phyloP scores from a whole-genome alignment of 2,888 invertebrate species.

The Buathra laborator region DNA sequence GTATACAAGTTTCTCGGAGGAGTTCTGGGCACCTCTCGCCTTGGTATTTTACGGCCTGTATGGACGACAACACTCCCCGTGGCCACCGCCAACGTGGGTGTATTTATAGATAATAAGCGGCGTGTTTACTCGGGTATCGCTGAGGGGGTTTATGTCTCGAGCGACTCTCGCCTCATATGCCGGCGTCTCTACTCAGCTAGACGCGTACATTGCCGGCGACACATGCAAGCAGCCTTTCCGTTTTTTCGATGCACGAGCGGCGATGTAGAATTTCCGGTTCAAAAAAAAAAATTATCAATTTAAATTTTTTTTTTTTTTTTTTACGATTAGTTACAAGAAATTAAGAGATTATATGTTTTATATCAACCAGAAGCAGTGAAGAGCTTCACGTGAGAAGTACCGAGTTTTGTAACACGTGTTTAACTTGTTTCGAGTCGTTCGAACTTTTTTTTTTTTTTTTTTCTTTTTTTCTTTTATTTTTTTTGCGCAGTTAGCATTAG shows the following conservation, averaged over 20 bases:
- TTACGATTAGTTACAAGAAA: background rate
- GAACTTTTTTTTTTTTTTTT: background rate
- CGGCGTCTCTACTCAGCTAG: slow-evolving; percentile 11
- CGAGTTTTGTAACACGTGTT: background rate
- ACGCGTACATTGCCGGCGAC: slow-evolving; percentile 16
- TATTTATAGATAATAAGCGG: slow-evolving; percentile 75
- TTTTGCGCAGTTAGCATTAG: slow-evolving; percentile 66
- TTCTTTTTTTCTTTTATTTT: slow-evolving; percentile 41
- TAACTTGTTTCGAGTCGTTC: background rate
- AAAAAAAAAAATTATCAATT: background rate
- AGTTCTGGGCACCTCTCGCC: slow-evolving; percentile 16
- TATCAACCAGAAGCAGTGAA: background rate
- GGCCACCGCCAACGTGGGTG: slow-evolving; percentile 57
- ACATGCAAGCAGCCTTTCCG: slow-evolving; percentile 18
- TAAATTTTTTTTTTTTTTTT: background rate
- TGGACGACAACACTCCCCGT: slow-evolving; percentile 44
- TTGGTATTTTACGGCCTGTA: slow-evolving; percentile 62
- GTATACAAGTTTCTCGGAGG: background rate
- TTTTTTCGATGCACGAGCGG: slow-evolving; percentile 24
- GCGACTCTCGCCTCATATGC: slow-evolving; percentile 48
- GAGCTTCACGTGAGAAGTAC: background rate
- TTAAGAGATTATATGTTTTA: background rate
- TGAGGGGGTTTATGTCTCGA: slow-evolving; percentile 62
- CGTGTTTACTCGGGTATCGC: slow-evolving; percentile 73
- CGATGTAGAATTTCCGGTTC: slow-evolving; percentile 13